These are phyloP conservation scores for Macrotrachela quadricornifera DNA, from an alignment of 1,140 invertebrate genomes.

Conservation along the genomic window DNA sequence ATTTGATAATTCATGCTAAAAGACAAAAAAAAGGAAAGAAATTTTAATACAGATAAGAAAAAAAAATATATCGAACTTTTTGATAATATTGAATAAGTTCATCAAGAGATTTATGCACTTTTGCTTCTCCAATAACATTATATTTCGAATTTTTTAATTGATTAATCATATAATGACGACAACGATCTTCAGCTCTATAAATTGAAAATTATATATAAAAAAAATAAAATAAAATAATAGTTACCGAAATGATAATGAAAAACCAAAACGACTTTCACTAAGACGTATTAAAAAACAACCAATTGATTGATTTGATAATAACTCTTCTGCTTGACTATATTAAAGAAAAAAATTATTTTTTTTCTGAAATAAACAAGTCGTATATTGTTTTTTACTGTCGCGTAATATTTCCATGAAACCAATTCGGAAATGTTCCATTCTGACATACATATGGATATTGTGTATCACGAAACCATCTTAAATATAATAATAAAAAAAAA, in stretches of 20 bases:
- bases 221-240: too few species aligned
- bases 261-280: constrained; percentile 28
- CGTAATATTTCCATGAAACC: constrained; percentile 7
- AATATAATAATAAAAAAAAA: too few species aligned
- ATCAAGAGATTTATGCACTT: constrained; percentile 20
- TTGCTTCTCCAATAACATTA: constrained; percentile 24
- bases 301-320: constrained; percentile 17
- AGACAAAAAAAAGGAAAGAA: neutral
- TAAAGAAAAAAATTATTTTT: neutral
- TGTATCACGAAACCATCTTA: too few species aligned
- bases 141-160: constrained; percentile 25
- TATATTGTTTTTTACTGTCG: neutral
- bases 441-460: too few species aligned
- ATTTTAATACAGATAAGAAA: neutral
- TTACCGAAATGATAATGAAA: constrained; percentile 20
- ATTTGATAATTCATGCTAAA: constrained; percentile 22
- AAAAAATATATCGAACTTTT: constrained; percentile 19
- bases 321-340: constrained; percentile 19
- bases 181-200: constrained; percentile 17
- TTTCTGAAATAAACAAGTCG: constrained; percentile 12
- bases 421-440: neutral
- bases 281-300: constrained; percentile 25
- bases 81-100: constrained; percentile 23
- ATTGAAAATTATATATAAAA: too few species aligned
- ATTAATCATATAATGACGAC: constrained; percentile 30